phyloP scores from a whole-genome alignment of 1,140 invertebrate species.

The Brachionus asplanchnoidis region DNA sequence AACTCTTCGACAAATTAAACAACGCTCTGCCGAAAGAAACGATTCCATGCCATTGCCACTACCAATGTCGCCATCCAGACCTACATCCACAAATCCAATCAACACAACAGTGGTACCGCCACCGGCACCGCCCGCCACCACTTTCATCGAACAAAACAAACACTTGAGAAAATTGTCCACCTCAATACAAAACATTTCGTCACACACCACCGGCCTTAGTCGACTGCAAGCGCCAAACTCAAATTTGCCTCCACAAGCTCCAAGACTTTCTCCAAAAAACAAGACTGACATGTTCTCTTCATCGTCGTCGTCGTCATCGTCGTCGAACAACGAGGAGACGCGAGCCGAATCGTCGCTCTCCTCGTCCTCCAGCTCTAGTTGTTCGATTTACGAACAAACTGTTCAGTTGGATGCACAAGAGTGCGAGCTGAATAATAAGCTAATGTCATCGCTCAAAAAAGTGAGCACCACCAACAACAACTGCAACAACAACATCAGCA shows the following conservation, averaged over 20 bases:
- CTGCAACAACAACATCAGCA: too few species aligned
- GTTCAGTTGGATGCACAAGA: neutral
- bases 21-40: neutral
- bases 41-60: too few species aligned
- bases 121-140: neutral
- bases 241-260: conserved; percentile 1
- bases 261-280: conserved; percentile 2
- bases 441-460: neutral
- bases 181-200: conserved; percentile 26
- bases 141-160: conserved; percentile 37
- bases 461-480: too few species aligned
- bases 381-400: conserved; percentile 1
- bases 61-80: too few species aligned
- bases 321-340: neutral
- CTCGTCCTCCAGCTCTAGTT: neutral
- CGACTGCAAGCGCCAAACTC: neutral
- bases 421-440: neutral
- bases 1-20: conserved; percentile 32
- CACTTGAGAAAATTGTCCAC: conserved; percentile 32
- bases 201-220: neutral
- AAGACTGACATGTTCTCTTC: neutral
- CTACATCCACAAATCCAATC: too few species aligned
- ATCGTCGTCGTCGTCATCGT: neutral
- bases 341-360: neutral
- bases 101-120: neutral